Evolutionary conservation across 2,888 invertebrate species (phyloP).

Genomic region (Pheosia tremula): DNA sequence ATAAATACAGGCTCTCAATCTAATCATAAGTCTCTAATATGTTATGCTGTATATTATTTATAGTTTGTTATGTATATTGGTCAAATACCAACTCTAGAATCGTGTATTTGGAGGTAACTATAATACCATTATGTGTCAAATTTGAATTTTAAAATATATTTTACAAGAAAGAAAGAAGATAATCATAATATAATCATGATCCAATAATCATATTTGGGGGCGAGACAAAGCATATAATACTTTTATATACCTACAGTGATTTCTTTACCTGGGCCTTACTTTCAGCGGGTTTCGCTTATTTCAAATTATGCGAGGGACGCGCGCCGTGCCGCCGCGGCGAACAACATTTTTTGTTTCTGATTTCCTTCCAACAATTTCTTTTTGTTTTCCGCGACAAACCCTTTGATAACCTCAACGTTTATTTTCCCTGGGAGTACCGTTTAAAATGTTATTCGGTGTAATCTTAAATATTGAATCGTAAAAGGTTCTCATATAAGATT

Average conservation of each 20-base stretch:
- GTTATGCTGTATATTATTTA: too few species aligned
- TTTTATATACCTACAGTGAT: slow-evolving; percentile 50
- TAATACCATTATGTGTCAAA: too few species aligned
- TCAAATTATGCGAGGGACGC: slow-evolving; percentile 47
- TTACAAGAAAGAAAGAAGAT: slow-evolving; percentile 31
- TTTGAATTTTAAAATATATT: neutral
- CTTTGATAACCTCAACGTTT: slow-evolving; percentile 4
- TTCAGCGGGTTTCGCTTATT: slow-evolving; percentile 49
- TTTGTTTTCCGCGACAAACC: slow-evolving; percentile 18
- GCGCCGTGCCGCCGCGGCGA: slow-evolving; percentile 24
- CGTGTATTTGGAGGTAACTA: too few species aligned
- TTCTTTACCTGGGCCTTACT: slow-evolving; percentile 50
- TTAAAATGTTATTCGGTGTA: slow-evolving; percentile 4
- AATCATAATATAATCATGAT: slow-evolving; percentile 57
- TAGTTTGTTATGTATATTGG: too few species aligned
- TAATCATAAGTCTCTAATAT: neutral
- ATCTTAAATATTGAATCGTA: neutral
- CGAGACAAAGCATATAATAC: slow-evolving; percentile 38
- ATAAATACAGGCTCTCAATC: neutral
- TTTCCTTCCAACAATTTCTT: slow-evolving; percentile 26
- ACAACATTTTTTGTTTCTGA: slow-evolving; percentile 35
- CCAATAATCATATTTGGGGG: slow-evolving; percentile 56
- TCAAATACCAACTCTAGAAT: too few species aligned
- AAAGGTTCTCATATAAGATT: neutral
- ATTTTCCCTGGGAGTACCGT: neutral